These are phyloP conservation scores for Ennomos quercinarius DNA, from an alignment of 2,888 invertebrate genomes.

Conservation along the genomic window DNA sequence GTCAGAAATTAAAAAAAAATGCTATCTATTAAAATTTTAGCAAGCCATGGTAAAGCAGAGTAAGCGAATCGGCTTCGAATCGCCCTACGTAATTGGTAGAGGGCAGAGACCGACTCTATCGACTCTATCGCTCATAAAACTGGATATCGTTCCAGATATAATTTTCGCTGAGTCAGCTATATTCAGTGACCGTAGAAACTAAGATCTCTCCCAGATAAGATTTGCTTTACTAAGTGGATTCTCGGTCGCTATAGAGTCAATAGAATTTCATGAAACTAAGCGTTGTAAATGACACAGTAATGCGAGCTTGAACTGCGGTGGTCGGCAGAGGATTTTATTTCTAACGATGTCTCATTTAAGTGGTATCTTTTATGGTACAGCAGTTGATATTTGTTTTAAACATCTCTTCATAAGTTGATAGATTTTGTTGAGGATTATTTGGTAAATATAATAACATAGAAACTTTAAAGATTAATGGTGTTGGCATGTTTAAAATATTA, in stretches of 20 bases:
- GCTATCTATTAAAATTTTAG: constrained; percentile 43
- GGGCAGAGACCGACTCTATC: constrained; percentile 9
- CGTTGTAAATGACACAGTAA: constrained; percentile 37
- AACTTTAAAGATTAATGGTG: no score
- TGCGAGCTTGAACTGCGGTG: constrained; percentile 36
- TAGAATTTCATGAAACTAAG: constrained; percentile 39
- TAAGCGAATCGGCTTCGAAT: constrained; percentile 42
- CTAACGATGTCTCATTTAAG: constrained; percentile 23
- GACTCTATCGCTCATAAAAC: constrained; percentile 40
- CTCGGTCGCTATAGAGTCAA: constrained; percentile 28
- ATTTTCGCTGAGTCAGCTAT: constrained; percentile 31
- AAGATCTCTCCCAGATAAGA: constrained; percentile 15
- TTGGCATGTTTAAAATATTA: no score
- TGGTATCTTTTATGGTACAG: constrained; percentile 2
- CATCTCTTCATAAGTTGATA: neutral
- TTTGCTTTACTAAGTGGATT: constrained; percentile 27
- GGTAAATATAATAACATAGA: no score
- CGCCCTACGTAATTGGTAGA: constrained; percentile 37
- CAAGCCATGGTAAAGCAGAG: constrained; percentile 35
- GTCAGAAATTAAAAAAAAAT: constrained; percentile 13
- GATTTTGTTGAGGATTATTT: no score
- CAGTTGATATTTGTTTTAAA: constrained; percentile 7
- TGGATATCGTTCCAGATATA: constrained; percentile 28
- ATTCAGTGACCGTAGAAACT: constrained; percentile 24
- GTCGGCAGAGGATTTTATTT: constrained; percentile 32